A percentile compares a stretch with the other conserved stretches of the same genome.
Evolutionary conservation across 2,113 vertebrate species (phyloP).

Genomic region (Cynocephalus volans): DNA sequence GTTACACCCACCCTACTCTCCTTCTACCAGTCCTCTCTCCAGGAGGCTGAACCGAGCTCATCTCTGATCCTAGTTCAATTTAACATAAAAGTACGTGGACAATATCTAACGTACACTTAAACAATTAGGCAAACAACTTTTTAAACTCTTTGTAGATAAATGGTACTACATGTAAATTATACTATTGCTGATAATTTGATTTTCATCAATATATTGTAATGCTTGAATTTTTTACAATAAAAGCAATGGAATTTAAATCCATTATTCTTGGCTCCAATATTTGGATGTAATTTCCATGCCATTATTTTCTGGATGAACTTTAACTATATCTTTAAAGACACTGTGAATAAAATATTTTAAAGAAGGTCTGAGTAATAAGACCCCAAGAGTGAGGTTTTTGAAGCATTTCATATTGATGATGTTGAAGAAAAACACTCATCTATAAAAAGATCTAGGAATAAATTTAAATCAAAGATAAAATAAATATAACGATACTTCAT

Average conservation of each 20-base stretch:
- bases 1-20: no score
- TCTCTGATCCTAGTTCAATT: neutral
- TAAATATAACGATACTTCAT: conserved; percentile 40
- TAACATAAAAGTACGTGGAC: neutral
- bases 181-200: neutral
- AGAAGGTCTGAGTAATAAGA: neutral
- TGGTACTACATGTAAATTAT: neutral
- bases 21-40: neutral
- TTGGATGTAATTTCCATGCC: conserved; percentile 42
- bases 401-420: conserved; percentile 30
- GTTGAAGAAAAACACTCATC: neutral
- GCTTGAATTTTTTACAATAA: conserved; percentile 4
- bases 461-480: conserved; percentile 51
- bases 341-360: neutral
- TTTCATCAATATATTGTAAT: conserved; percentile 4
- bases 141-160: neutral
- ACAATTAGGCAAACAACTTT: neutral
- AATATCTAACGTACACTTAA: neutral
- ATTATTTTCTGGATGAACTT: conserved; percentile 44
- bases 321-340: conserved; percentile 53
- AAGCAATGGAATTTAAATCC: conserved; percentile 13
- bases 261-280: neutral
- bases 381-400: neutral
- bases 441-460: conserved; percentile 49
- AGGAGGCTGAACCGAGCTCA: neutral